Percentiles rank a stretch among this genome's conserved stretches.
Conservation (phyloP, 2,888 invertebrate species). For the Labia minor region DNA sequence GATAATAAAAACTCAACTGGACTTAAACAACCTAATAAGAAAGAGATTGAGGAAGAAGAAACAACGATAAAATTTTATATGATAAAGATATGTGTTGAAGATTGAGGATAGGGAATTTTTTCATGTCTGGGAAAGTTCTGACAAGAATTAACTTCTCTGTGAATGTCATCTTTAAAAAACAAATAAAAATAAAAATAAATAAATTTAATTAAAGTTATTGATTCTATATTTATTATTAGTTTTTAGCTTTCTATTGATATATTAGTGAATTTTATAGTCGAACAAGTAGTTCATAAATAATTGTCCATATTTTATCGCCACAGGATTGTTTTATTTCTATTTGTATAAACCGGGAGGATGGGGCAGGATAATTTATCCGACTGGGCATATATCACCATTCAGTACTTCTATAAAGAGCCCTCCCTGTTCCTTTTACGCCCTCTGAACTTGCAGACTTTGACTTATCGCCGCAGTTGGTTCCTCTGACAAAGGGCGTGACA, state of each 20-base stretch:
- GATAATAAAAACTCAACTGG: no score
- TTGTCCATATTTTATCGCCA: not conserved
- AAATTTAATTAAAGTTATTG: no score
- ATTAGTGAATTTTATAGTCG: not conserved
- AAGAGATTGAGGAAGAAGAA: no score
- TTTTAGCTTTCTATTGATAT: not conserved
- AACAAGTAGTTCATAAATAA: conserved; percentile 14
- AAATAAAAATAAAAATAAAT: no score
- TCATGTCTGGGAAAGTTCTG: no score
- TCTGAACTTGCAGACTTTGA: conserved; percentile 25
- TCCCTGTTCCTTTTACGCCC: conserved; percentile 17
- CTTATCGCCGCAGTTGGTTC: conserved; percentile 29
- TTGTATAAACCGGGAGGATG: not conserved
- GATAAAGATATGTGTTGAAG: no score
- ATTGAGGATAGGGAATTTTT: no score
- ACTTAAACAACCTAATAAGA: no score
- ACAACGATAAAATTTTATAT: no score
- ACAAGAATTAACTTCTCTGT: no score
- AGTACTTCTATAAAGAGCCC: conserved; percentile 13
- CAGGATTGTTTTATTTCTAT: not conserved
- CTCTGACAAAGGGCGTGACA: conserved; percentile 30
- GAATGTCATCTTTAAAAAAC: no score
- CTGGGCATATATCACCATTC: conserved; percentile 13
- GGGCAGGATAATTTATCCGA: conserved; percentile 4
- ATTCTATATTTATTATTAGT: not conserved